Evolutionary conservation across 2,113 vertebrate species (phyloP).

Genomic region (Bubalus kerabau): DNA sequence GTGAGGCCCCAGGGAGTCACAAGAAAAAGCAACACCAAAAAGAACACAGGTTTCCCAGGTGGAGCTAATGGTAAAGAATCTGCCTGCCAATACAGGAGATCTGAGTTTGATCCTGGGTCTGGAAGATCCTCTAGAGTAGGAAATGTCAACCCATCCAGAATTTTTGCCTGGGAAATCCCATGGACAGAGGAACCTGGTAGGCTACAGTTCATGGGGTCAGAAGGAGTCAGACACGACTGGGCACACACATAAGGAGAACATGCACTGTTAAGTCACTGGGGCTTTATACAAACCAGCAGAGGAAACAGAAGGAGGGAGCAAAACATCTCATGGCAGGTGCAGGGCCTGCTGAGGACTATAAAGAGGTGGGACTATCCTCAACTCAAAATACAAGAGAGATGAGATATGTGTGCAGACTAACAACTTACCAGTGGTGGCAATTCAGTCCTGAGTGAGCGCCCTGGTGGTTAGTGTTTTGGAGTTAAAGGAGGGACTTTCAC

Average conservation of each 20-base stretch:
- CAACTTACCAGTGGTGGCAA: neutral
- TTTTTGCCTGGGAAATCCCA: neutral
- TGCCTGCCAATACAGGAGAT: neutral
- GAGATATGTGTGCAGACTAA: neutral
- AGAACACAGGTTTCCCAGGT: neutral
- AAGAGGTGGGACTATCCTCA: neutral
- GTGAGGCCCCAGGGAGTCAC: neutral
- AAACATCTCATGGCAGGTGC: neutral
- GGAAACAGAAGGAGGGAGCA: neutral
- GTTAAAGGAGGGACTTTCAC: neutral
- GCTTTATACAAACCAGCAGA: neutral
- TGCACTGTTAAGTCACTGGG: neutral
- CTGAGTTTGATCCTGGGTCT: neutral
- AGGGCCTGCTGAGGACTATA: neutral
- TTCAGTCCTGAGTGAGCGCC: neutral
- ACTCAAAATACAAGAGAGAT: neutral
- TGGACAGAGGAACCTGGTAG: neutral
- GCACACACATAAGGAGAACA: accelerated
- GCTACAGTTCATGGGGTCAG: neutral
- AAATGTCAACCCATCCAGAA: neutral
- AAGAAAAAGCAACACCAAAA: neutral
- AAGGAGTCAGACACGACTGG: neutral
- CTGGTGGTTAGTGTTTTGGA: neutral
- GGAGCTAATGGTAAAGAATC: neutral
- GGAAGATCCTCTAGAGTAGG: neutral